A percentile compares a stretch with the other conserved stretches of the same genome.
These are phyloP conservation scores for Salvator merianae DNA, from an alignment of 2,113 vertebrate genomes.

Conservation along the genomic window DNA sequence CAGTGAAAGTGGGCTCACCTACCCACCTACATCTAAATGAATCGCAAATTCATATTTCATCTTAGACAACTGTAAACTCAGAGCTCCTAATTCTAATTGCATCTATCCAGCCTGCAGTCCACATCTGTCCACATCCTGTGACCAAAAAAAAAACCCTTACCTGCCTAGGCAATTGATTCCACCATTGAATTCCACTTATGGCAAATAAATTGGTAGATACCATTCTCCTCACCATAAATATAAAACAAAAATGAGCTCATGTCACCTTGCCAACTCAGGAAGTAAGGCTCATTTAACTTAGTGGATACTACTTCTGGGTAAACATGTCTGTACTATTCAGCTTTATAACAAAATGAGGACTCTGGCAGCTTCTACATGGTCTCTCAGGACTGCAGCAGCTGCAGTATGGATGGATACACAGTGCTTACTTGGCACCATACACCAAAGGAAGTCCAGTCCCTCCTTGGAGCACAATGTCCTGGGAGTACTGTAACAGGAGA, in stretches of 20 bases:
- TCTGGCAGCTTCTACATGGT: too few relatives aligned
- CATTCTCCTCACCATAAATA: neutral
- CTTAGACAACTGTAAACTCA: neutral
- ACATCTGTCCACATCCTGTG: neutral
- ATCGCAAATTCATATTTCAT: neutral
- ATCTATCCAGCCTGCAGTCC: neutral
- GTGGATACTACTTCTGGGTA: neutral
- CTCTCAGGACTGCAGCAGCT: too few relatives aligned
- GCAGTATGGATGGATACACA: too few relatives aligned
- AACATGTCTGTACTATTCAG: neutral
- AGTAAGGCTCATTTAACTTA: neutral
- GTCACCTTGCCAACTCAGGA: neutral
- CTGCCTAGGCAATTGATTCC: too few relatives aligned
- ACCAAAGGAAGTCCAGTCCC: too few relatives aligned
- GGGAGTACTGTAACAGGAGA: too few relatives aligned
- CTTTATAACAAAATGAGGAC: neutral
- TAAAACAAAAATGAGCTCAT: neutral
- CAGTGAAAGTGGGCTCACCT: neutral
- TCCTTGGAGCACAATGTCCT: too few relatives aligned
- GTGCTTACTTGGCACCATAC: too few relatives aligned
- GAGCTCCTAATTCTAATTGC: neutral
- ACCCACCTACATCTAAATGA: conserved; percentile 5
- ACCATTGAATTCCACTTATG: too few relatives aligned
- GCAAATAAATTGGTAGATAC: too few relatives aligned
- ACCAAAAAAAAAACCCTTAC: too few relatives aligned